Percentiles rank a stretch among this genome's conserved stretches.
These are phyloP conservation scores for Martes flavigula DNA, from an alignment of 2,797 vertebrate species.

Conservation along the genomic window DNA sequence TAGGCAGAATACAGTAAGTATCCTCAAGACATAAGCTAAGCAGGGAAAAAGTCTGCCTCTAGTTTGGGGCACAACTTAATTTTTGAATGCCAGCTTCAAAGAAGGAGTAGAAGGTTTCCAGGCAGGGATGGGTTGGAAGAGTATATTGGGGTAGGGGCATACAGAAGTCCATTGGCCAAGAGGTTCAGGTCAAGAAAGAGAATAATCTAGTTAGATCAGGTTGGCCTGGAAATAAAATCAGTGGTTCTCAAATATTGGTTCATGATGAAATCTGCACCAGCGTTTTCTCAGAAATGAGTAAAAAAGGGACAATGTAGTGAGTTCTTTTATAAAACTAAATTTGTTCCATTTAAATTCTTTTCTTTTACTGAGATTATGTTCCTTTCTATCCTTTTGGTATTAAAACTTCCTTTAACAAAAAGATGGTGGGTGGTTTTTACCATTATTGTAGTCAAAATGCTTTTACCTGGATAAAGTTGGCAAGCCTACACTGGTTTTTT, in stretches of 20 bases:
- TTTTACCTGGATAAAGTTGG: neutral
- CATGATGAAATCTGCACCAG: neutral
- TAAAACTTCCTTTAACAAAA: conserved; percentile 27
- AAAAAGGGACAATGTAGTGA: neutral
- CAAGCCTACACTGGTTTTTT: neutral
- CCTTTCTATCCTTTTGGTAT: neutral
- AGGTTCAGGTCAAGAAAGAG: neutral
- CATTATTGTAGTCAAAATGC: neutral
- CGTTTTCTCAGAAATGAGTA: conserved; percentile 13
- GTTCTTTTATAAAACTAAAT: conserved; percentile 28
- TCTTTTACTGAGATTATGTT: conserved; percentile 5
- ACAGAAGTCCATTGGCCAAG: neutral
- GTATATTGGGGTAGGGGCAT: neutral
- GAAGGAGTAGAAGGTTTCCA: neutral
- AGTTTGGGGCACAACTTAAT: neutral
- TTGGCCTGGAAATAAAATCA: neutral
- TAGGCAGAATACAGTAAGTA: neutral
- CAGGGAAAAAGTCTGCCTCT: neutral
- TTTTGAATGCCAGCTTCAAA: conserved; percentile 3
- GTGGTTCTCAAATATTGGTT: neutral
- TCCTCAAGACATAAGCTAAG: neutral
- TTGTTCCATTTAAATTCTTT: conserved; percentile 13
- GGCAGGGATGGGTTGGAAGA: neutral
- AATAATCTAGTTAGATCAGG: neutral
- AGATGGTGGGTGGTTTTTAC: neutral